Evolutionary conservation across 64 coral and sea anemone species (phyloP).

Genomic region (Orbicella faveolata): DNA sequence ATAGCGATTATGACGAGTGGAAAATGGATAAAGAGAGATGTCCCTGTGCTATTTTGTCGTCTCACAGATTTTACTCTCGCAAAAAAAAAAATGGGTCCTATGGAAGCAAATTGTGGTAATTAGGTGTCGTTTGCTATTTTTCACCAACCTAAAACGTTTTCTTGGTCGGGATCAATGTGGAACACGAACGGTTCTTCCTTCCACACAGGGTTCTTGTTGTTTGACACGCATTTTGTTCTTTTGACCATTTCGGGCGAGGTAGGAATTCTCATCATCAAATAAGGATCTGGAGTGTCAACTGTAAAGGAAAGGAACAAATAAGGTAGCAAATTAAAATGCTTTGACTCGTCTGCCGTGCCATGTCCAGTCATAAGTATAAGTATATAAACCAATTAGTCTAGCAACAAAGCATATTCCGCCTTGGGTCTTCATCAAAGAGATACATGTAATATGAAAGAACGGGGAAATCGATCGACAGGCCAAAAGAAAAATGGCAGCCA

Average conservation of each 20-base stretch:
- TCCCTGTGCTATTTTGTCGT: no score
- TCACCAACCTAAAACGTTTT: slow-evolving; percentile 60
- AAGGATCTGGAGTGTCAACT: slow-evolving; percentile 77
- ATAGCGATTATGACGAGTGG: neutral
- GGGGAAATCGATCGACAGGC: no score
- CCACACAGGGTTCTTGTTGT: slow-evolving; percentile 76
- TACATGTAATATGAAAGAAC: no score
- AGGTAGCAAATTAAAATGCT: no score
- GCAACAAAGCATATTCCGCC: no score
- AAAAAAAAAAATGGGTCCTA: no score
- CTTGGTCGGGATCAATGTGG: slow-evolving; percentile 49
- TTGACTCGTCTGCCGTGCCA: no score
- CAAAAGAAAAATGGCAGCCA: neutral
- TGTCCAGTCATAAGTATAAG: no score
- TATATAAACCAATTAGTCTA: no score
- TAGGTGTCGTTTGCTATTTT: neutral
- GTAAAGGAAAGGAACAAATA: slow-evolving; percentile 4
- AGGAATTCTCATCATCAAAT: slow-evolving; percentile 53
- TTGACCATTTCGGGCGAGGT: slow-evolving; percentile 43
- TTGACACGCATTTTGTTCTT: slow-evolving; percentile 53
- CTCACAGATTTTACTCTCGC: no score
- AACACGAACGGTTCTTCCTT: slow-evolving; percentile 63
- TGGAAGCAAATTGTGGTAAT: neutral
- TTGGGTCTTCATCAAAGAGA: neutral
- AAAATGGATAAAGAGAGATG: no score